Conservation (phyloP, 2,888 invertebrate species). For the Agrochola lota region DNA sequence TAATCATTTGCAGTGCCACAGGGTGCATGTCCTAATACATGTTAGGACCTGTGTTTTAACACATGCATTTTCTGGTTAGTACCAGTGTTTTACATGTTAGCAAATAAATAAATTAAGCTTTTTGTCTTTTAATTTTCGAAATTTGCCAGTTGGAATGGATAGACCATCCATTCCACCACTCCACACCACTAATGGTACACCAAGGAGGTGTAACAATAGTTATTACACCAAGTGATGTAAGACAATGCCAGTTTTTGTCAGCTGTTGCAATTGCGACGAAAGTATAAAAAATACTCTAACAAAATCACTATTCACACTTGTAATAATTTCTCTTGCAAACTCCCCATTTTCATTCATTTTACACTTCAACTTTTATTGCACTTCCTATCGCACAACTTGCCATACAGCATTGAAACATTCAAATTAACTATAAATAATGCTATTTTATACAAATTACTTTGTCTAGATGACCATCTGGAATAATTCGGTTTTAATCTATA, state of each 20-base stretch:
- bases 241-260: too few relatives aligned
- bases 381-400: background rate
- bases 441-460: constrained; percentile 36
- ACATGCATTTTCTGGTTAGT: too few relatives aligned
- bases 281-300: too few relatives aligned
- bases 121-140: background rate
- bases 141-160: background rate
- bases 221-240: too few relatives aligned
- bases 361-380: background rate
- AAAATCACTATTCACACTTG: background rate
- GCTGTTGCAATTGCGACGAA: too few relatives aligned
- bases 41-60: too few relatives aligned
- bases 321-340: background rate
- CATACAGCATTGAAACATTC: background rate
- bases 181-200: background rate
- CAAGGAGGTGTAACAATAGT: background rate
- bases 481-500: constrained; percentile 22
- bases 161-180: too few relatives aligned
- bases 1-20: too few relatives aligned
- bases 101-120: too few relatives aligned
- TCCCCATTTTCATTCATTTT: background rate
- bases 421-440: background rate
- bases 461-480: constrained; percentile 18
- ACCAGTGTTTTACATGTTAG: too few relatives aligned
- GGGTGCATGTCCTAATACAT: too few relatives aligned